Percentiles rank a stretch among this genome's conserved stretches.
Conservation (phyloP, 2,797 vertebrate species). For the Tolypeutes matacus region DNA sequence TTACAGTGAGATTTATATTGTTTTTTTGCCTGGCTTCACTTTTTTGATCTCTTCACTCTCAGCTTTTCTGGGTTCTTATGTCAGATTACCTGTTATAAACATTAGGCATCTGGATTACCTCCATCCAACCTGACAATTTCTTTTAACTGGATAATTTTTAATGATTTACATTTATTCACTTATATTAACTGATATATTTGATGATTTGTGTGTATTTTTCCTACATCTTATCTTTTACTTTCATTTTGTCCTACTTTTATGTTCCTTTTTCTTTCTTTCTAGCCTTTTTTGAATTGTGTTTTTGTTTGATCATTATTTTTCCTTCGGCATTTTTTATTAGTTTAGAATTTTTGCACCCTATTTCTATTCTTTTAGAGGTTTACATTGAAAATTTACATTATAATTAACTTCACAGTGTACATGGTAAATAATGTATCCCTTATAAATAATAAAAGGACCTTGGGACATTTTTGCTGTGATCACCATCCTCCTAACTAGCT, state of each 20-base stretch:
- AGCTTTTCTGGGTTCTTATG: background rate
- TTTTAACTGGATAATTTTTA: background rate
- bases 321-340: background rate
- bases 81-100: background rate
- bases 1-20: background rate
- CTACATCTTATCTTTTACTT: background rate
- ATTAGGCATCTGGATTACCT: background rate
- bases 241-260: background rate
- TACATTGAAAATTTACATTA: background rate
- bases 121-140: background rate
- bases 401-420: background rate
- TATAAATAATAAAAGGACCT: background rate
- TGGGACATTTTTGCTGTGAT: background rate
- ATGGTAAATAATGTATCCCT: background rate
- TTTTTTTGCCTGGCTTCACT: background rate
- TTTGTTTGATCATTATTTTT: background rate
- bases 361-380: background rate
- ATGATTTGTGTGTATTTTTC: background rate
- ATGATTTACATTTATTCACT: background rate
- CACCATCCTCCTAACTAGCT: background rate
- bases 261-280: background rate
- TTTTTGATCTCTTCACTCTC: background rate
- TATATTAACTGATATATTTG: background rate
- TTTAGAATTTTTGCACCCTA: background rate
- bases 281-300: background rate